Base-by-base conservation (phyloP, 1,140 invertebrate species). In the Calliopsis andreniformis region DNA sequence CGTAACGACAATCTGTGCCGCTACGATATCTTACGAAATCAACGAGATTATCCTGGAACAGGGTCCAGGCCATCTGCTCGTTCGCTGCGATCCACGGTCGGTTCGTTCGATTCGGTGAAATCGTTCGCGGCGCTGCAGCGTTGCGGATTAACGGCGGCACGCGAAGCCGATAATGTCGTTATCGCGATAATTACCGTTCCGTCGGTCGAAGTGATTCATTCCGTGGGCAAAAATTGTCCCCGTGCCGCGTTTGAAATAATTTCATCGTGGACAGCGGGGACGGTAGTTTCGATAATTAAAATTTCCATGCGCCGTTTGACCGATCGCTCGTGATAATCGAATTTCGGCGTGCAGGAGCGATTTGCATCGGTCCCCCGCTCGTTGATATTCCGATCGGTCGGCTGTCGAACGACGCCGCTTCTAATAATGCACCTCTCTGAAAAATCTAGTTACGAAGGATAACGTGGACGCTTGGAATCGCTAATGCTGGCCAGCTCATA, bases 11-110 rank as follows among this genome's bases (percentile, higher is more conserved):
- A 56, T 76, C 61, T 78, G 49, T 71, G n/a, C 35, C 43, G 61
- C 63, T 79, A 64, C 58, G 42, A 56, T 83, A 83, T 83, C 82
- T 83, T 83, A 77, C 68, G 72, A 79, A 84, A 84, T 84, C 82
- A 79, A 84, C 81, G 76, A 83, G 80, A 84, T 84, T 84, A 84
- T 83, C 76, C 82, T 76, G 63, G 56, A 76, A 79, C 71, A 62
- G 73, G n/a, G 63, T 53, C 67, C 62, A 23, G 56, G 45, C 82
- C 82, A 84, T 84, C 82, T 84, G 82, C 49, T 80, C 77, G 35
- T 35, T 20, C 39, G 28, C 51, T 7, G 61, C 56, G 8, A 58
- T 32, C 10, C 20, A 14, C 28, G 28, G 39, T 30, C 45, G 39
- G 2, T 63, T 55, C 35, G 35, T 10, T 39, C 35, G 35, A 39